Base-by-base conservation (phyloP, 2,797 vertebrate species). In the Parauchenoglanis punctatus region DNA sequence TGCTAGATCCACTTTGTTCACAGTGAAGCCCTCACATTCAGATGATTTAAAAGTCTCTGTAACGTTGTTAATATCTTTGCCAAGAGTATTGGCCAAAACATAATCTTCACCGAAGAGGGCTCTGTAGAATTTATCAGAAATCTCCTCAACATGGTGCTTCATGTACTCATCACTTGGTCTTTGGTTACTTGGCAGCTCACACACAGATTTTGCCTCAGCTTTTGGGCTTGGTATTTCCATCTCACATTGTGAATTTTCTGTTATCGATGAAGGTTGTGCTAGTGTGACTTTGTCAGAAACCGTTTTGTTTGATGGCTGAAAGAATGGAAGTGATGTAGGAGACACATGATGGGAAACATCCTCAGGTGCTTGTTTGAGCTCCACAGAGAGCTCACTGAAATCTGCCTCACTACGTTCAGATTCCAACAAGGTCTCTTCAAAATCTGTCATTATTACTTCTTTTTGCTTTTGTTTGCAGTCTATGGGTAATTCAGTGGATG, bases 321-420 rank as follows among this genome's bases (percentile, higher is more conserved):
- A 77, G 67, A 85, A 59, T 68, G 83, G n/a, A 80, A 86, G 1
- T 17, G 85, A 87, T 10, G 59, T 78, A 81, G 81, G 81, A 23
- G 89, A 89, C 58, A 49, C 35, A 82, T 81, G 35, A 44, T 73
- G 83, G 68, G 80, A 81, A 59, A 56, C 25, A 59, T 91, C 88
- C 52, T 93, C 90, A 40, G 56, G 88, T 0, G 54, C 86, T 92
- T 92, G 93, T 18, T 84, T 91, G 18, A 95, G 83, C 65, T 96
- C 95, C 87, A 92, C 80, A 28, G 90, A 93, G 72, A 96, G 88
- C 83, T 93, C 89, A 65, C 76, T 91, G 65, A 96, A 96, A 90
- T 96, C 95, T 87, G 93, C 87, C 87, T 96, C 95, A 25, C 92
- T 94, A 87, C 93, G 90, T 83, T 95, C 95, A 91, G 92, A 93